Base-by-base conservation (phyloP, 2,888 invertebrate species). In the Eueremaeus valkanovi region DNA sequence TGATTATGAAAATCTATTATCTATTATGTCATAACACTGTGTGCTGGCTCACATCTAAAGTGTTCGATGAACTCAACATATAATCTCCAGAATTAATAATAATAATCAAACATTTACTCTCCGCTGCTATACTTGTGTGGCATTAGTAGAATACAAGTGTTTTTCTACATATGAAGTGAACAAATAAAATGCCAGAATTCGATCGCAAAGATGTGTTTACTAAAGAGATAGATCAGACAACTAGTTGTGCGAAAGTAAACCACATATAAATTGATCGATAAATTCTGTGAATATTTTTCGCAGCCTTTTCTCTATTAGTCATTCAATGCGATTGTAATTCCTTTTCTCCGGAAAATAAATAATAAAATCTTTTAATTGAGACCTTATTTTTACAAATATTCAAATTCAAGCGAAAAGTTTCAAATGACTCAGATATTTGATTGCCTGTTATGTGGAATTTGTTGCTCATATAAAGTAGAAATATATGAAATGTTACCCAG, bases 71-170 rank as follows among this genome's bases (percentile, higher is more conserved):
- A 55, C 55, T 55, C 27, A 27, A 27, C 18, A 45, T 45, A 36
- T 51, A 21, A 51, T 55, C 55, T 3, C 11, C 55, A 55, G 13
- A 27, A 55, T 55, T 55, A 55, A 27, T 27, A 55, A 27, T 24
- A 55, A 55, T n/a, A 51, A 51, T 51, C 51, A 51, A 51, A 51
- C 55, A 55, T 55, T 13, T 27, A 55, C 27, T n/a, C n/a, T 55
- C 27, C 27, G 11, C 11, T 55, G 24, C 27, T 55, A 6, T 55
- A 27, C 2, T 18, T 16, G 11, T 6, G 6, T 55, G 55, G 27
- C 55, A 55, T 13, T 13, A 55, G 27, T 55, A 9, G 8, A 55
- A 55, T 21, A 55, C 55, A 55, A 55, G 55, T 55, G 55, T 55
- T 55, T 27, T 55, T 24, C 24, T 27, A 16, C 45, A 11, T 16